Base-by-base conservation (phyloP, 2,113 vertebrate genomes). In the Microtus oregoni region DNA sequence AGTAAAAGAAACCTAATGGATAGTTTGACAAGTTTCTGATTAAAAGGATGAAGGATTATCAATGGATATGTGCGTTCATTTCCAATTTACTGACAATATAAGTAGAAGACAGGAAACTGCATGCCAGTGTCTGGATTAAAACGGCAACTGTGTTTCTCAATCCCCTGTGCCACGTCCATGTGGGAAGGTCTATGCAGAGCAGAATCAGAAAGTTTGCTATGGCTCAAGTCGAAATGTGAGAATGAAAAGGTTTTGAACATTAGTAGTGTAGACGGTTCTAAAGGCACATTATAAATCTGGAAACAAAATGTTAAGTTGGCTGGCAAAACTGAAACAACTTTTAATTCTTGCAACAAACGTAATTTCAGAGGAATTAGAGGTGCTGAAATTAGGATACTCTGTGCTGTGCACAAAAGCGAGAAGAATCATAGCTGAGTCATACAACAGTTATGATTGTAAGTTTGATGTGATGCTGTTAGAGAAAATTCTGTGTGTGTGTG, bases 191-290 rank as follows among this genome's bases (percentile, higher is more conserved):
- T 61, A 26, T 55, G 10, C 30, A 35, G 14, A 68, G 22, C 0
- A 65, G 24, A 72, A 35, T 32, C 5, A 86, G 17, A 30, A 79
- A 0, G 32, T 8, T n/a, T 68, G 5, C 38, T 72, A 3, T 50
- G n/a, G 68, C 17, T 22, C 0, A 13, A 55, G 11, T 47, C 32
- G 63, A 44, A 3, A 17, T 35, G 14, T 30, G 4, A 38, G 13
- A 30, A 24, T 11, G 7, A 2, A 15, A 38, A 85, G 5, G 6
- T 7, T 1, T 5, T 19, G 7, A 24, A 30, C 0, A 11, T 35
- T 14, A 32, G 7, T 44, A 78, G 44, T 12, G 44, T 41, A 73
- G 35, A 50, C 11, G 5, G 14, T 86, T 44, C 47, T 70, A 24
- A 50, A 10, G 11, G 9, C 11, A 65, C 35, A n/a, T 38, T 47